Percentiles rank a stretch among this genome's conserved stretches.
phyloP scores from a whole-genome alignment of 1,140 invertebrate species.

The Physella acuta region DNA sequence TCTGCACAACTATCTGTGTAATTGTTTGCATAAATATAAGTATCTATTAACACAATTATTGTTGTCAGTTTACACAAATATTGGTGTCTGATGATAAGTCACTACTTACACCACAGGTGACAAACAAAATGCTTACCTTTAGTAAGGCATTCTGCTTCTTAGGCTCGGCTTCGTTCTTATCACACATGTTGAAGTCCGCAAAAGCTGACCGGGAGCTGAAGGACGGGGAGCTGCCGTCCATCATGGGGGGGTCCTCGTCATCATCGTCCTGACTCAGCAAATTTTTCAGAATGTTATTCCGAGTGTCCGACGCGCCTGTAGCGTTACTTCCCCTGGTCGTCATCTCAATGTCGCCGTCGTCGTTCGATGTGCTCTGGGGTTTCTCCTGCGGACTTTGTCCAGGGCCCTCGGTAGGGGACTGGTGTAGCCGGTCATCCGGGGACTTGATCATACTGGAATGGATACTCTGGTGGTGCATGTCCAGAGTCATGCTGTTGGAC shows the following conservation, averaged over 20 bases:
- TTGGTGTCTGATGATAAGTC: not conserved
- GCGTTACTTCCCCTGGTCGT: not conserved
- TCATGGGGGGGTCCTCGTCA: conserved; percentile 38
- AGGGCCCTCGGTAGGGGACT: conserved; percentile 64
- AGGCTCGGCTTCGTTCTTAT: conserved; percentile 56
- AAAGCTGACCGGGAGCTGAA: conserved; percentile 21
- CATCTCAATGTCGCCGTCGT: conserved; percentile 42
- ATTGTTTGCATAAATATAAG: no score
- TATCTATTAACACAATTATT: no score
- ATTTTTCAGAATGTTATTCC: conserved; percentile 72
- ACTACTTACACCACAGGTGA: not conserved
- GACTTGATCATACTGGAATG: conserved; percentile 38
- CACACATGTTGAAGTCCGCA: conserved; percentile 24
- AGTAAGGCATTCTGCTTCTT: conserved; percentile 68
- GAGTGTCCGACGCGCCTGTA: conserved; percentile 36
- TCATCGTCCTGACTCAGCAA: conserved; percentile 82
- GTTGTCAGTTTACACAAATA: no score
- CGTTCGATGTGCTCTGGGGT: conserved; percentile 60
- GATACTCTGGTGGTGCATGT: conserved; percentile 16
- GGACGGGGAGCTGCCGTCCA: conserved; percentile 29
- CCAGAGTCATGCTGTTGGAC: not conserved
- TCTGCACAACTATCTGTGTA: no score
- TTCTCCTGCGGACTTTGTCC: conserved; percentile 56
- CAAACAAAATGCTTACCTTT: conserved; percentile 64
- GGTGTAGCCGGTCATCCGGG: conserved; percentile 60